Evolutionary conservation across 2,113 vertebrate species (phyloP), one percentile per base, ranked within the genome.

Genomic region (Archilochus colubris): DNA sequence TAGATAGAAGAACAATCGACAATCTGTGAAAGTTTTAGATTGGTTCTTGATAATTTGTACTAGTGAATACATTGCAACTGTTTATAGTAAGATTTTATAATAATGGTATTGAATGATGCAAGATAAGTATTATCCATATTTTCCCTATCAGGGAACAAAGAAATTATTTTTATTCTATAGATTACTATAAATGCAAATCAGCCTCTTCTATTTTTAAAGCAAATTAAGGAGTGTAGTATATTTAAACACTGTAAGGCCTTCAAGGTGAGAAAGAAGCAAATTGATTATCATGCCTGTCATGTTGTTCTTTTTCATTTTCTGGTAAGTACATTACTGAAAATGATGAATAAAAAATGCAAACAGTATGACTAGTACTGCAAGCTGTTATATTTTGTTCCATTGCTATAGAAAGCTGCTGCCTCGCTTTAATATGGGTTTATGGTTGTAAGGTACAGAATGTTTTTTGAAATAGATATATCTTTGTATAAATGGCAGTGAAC

Each of bases 321-420:
- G 36, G 6, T 69, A 77, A 92, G 66, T 68, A 61, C 15, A 1
- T 68, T 73, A 77, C 72, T 85, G 50, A 88, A 79, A 86, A 82
- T 57, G 20, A 9, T 75, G 58, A 72, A 75, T 63, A 73, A 77
- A 82, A 91, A 79, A 24, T 70, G 44, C 55, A 73, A 87, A 76
- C 36, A 93, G 46, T 89, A 78, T 89, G n/a, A 76, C 46, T 91
- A 69, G n/a, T 62, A 43, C 46, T 86, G 40, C 77, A 94, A 91
- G 70, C 62, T 94, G 89, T 86, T 90, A 12, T 36, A 58, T 69
- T 82, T 83, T 91, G 13, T 61, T 84, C 33, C 30, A 46, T 54
- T 87, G 40, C 36, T 89, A 14, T 23, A 69, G 78, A 80, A 88
- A 94, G 38, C 72, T 85, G 21, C 18, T 75, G 22, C 43, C 15